Evolutionary conservation across 2,888 invertebrate genomes (phyloP).

Genomic region (Altica lythri): DNA sequence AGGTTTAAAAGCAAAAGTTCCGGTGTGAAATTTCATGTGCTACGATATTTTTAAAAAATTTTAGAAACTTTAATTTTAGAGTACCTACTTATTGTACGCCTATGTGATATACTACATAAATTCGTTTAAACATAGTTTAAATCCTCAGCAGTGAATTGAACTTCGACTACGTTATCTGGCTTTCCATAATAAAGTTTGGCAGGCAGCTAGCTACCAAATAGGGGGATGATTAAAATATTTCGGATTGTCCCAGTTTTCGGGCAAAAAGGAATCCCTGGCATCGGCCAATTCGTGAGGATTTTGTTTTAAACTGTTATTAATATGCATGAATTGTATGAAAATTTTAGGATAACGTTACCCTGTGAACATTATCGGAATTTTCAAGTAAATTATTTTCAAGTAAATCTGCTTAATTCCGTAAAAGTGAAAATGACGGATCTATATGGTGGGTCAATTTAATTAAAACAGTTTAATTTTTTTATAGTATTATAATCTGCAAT

Average conservation of each 20-base stretch:
- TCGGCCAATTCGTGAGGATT: constrained; percentile 16
- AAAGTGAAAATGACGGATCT: background rate
- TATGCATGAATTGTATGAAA: constrained; percentile 26
- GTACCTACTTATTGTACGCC: too few species aligned
- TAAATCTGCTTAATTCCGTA: constrained; percentile 12
- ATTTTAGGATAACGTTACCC: constrained; percentile 9
- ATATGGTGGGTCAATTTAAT: background rate
- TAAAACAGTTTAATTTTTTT: background rate
- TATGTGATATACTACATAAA: too few species aligned
- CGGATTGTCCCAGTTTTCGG: constrained; percentile 18
- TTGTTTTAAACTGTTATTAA: constrained; percentile 26
- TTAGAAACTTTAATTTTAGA: too few species aligned
- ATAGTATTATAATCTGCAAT: too few species aligned
- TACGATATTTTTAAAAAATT: too few species aligned
- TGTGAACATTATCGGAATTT: constrained; percentile 16
- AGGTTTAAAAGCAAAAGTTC: too few species aligned
- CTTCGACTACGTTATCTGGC: constrained; percentile 19
- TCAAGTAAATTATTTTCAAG: constrained; percentile 15
- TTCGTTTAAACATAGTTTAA: constrained; percentile 18
- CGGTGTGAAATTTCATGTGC: too few species aligned
- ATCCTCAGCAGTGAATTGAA: constrained; percentile 24
- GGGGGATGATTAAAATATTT: constrained; percentile 22
- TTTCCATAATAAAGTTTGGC: constrained; percentile 20
- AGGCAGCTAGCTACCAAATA: constrained; percentile 2
- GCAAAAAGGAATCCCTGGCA: constrained; percentile 12